phyloP scores from a whole-genome alignment of 2,888 invertebrate species.

The Noctua janthina region DNA sequence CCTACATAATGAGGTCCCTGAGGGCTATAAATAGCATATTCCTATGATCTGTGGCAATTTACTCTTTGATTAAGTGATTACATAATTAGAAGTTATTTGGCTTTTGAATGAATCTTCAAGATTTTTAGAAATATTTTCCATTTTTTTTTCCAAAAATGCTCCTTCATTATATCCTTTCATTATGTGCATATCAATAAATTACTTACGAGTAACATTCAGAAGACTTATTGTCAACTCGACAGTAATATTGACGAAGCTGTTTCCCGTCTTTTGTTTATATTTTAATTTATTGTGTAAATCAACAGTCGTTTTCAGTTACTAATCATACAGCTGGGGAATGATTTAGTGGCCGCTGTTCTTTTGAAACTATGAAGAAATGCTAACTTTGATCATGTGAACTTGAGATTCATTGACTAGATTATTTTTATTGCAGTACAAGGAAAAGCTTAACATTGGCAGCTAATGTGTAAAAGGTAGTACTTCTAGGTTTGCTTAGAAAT shows the following conservation, averaged over 20 bases:
- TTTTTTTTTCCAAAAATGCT: background rate
- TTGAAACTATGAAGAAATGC: background rate
- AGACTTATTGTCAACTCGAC: background rate
- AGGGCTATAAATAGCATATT: background rate
- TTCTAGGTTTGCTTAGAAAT: too few species aligned
- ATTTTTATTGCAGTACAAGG: too few species aligned
- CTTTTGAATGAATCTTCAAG: too few species aligned
- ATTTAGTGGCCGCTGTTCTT: too few species aligned
- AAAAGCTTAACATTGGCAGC: too few species aligned
- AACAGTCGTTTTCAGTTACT: background rate
- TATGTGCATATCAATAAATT: background rate
- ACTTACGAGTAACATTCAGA: background rate
- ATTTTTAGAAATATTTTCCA: too few species aligned
- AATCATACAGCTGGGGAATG: background rate
- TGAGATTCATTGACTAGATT: too few species aligned
- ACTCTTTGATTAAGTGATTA: background rate
- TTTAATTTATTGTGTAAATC: background rate
- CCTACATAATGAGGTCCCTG: background rate
- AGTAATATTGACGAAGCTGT: slow-evolving; percentile 24
- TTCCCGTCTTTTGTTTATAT: background rate
- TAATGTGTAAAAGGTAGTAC: too few species aligned
- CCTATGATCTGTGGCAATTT: background rate
- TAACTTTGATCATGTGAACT: too few species aligned
- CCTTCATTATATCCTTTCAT: background rate
- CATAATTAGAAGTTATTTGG: background rate